Conservation (phyloP, 2,113 vertebrate species). For the Malurus elegans region DNA sequence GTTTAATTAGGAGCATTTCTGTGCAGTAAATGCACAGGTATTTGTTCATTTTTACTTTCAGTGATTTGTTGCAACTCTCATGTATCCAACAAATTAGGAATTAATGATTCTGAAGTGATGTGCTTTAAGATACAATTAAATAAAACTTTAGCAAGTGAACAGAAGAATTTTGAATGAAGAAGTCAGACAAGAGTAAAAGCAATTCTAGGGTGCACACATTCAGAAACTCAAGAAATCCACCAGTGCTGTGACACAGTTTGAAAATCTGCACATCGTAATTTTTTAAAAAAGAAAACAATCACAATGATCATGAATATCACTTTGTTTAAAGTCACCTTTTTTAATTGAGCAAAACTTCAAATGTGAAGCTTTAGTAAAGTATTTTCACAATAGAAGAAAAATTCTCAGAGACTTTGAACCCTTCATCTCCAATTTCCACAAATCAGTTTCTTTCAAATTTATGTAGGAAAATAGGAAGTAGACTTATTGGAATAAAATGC, state of each 20-base stretch:
- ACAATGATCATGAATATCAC: neutral
- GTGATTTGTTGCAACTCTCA: neutral
- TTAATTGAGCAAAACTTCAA: neutral
- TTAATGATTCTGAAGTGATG: neutral
- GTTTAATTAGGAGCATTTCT: neutral
- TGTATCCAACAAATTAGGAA: neutral
- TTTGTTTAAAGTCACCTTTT: neutral
- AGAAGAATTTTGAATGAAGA: neutral
- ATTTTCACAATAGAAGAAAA: neutral
- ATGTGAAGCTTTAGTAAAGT: neutral
- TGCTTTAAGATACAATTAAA: neutral
- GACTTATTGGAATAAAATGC: neutral
- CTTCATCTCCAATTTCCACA: neutral
- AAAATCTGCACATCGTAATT: neutral
- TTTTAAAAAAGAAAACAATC: neutral
- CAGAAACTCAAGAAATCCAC: neutral
- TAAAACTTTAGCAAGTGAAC: neutral
- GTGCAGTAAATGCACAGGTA: neutral
- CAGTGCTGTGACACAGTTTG: neutral
- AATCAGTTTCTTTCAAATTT: neutral
- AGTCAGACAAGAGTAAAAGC: neutral
- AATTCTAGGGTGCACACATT: accelerated
- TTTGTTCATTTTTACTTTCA: neutral
- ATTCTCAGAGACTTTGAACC: neutral
- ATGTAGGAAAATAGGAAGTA: neutral